These are phyloP conservation scores for Drosophila sechellia DNA, from an alignment of 1,140 invertebrate species.

Conservation along the genomic window DNA sequence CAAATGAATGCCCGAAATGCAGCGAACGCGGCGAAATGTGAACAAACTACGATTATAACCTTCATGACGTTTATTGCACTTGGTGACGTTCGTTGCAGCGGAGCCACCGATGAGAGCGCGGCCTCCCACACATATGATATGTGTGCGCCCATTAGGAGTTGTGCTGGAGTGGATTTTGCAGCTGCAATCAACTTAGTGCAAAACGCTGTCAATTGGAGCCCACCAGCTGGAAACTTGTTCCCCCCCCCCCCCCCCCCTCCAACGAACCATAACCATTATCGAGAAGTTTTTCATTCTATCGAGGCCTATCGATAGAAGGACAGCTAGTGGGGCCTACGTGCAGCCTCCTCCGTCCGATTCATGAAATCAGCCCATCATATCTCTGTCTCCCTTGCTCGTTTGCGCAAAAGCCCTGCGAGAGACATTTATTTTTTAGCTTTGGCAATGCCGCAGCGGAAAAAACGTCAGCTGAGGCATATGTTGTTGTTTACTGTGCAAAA, in stretches of 20 bases:
- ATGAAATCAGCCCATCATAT: conserved; percentile 6
- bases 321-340: conserved; percentile 43
- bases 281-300: conserved; percentile 23
- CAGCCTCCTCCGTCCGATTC: conserved; percentile 39
- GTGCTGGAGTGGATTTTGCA: conserved; percentile 28
- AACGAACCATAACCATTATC: conserved; percentile 11
- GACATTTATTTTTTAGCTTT: conserved; percentile 53
- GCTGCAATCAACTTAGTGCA: conserved; percentile 6
- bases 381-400: conserved; percentile 6
- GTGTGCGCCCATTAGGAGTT: conserved; percentile 24
- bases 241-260: background rate
- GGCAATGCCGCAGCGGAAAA: conserved; percentile 55
- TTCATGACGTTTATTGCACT: conserved; percentile 53
- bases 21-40: conserved; percentile 24
- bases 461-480: conserved; percentile 30
- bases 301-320: conserved; percentile 35
- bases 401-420: conserved; percentile 34
- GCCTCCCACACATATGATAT: conserved; percentile 19
- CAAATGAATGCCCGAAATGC: conserved; percentile 29
- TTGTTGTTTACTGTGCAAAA: conserved; percentile 52
- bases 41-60: conserved; percentile 39
- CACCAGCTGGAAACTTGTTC: conserved; percentile 28
- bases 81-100: conserved; percentile 46
- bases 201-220: too few species aligned
- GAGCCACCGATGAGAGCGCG: conserved; percentile 32